A percentile compares a stretch with the other conserved stretches of the same genome.
phyloP scores from a whole-genome alignment of 2,888 invertebrate species.

The Chymomyza caudatula region DNA sequence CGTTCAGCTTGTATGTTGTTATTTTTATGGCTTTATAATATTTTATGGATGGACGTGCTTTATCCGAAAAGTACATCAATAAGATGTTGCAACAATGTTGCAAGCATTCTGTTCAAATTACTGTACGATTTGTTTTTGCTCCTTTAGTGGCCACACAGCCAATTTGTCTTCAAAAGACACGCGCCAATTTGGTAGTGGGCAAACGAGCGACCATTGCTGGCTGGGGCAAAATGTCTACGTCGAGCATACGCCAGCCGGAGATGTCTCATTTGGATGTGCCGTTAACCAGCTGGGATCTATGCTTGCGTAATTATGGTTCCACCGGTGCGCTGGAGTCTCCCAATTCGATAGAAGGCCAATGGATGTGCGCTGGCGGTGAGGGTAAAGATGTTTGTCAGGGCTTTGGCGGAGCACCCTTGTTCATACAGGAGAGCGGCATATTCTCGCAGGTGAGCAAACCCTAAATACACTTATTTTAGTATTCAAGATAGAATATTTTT shows the following conservation, averaged over 20 bases:
- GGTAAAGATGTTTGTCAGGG: conserved; percentile 88
- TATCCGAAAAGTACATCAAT: neutral
- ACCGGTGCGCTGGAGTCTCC: conserved; percentile 81
- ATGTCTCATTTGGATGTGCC: conserved; percentile 85
- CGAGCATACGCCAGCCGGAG: conserved; percentile 79
- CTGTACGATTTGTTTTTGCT: neutral
- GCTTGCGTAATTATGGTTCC: conserved; percentile 84
- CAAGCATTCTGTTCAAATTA: neutral
- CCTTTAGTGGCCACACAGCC: conserved; percentile 86
- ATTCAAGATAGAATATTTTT: neutral
- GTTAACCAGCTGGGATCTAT: conserved; percentile 83
- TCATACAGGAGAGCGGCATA: conserved; percentile 82
- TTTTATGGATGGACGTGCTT: conserved; percentile 41
- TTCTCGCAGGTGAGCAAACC: conserved; percentile 81
- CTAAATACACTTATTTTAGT: neutral
- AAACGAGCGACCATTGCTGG: conserved; percentile 77
- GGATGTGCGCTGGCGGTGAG: conserved; percentile 87
- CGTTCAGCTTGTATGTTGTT: conserved; percentile 19
- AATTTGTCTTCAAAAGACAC: conserved; percentile 81
- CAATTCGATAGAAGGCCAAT: conserved; percentile 80
- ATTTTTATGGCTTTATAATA: conserved; percentile 63
- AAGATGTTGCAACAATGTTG: conserved; percentile 23
- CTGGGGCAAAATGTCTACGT: conserved; percentile 83
- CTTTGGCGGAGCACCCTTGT: conserved; percentile 87
- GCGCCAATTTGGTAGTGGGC: conserved; percentile 77